Base-by-base conservation (phyloP, 2,797 vertebrate species). In the Podarcis siculus region DNA sequence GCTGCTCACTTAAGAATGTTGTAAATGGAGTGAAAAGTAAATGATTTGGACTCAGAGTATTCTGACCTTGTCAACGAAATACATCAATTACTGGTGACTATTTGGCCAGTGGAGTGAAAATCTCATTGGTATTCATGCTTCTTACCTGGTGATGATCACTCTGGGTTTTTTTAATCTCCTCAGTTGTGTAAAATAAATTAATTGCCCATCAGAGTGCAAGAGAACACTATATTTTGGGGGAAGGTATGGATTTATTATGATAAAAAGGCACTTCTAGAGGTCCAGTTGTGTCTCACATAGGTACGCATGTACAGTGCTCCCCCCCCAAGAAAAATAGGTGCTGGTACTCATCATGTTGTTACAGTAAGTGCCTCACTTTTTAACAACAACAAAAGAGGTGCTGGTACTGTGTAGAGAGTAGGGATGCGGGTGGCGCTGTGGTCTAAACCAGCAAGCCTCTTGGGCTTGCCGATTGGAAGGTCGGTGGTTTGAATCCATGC, bases 21-120 rank as follows among this genome's bases (percentile, higher is more conserved):
- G 89, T 69, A 91, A 94, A 94, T 92, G 67, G 86, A 82, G 76
- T 91, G 85, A 95, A 94, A 95, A 96, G 86, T 81, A 91, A 92
- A 89, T 85, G 79, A 89, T 92, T 92, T 91, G 35, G 78, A 87
- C 69, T 87, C 82, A 92, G 85, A 93, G 86, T 15, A n/a, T 81
- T 83, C 71, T 95, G 85, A 92, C 90, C 87, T 94, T 94, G 90
- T 35, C 94, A 86, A 91, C 21, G 67, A 83, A 93, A 86, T 85
- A 21, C 8, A 73, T 77, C 77, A 86, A 82, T 89, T 93, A 85
- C 3, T 3, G 87, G 37, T 8, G 37, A 89, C 78, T 5, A 61
- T 89, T 91, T 93, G 83, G 90, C 83, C 89, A 12, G 61, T 49
- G 4, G 35, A 55, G 80, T 89, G 84, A 93, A 94, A 49, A 13